Conservation (phyloP, 92 coral and sea anemone genomes). For the Zoanthus sociatus region DNA sequence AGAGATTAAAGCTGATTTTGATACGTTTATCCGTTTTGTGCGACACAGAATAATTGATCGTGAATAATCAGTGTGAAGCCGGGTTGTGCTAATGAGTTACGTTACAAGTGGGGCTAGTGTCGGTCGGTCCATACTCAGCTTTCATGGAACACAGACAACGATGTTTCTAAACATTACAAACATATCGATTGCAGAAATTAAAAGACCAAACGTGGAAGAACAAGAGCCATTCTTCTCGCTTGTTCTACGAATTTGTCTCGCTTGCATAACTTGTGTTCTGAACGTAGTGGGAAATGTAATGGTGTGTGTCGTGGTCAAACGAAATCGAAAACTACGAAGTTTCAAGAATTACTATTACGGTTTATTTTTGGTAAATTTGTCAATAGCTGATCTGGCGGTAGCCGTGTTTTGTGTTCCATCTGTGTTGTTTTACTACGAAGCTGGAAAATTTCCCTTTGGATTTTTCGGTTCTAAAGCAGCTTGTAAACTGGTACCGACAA, state of each 20-base stretch:
- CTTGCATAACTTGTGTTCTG: constrained; percentile 70
- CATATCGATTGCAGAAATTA: constrained; percentile 19
- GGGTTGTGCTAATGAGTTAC: neutral
- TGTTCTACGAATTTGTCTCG: constrained; percentile 67
- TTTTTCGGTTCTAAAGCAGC: constrained; percentile 89
- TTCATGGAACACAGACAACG: neutral
- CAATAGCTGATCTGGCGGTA: constrained; percentile 87
- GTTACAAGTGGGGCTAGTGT: neutral
- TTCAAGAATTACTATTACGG: constrained; percentile 91
- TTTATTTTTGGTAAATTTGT: constrained; percentile 76
- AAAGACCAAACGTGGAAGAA: constrained; percentile 30
- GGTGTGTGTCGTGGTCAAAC: constrained; percentile 81
- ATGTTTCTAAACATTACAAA: constrained; percentile 36
- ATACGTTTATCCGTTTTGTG: neutral
- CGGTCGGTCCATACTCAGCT: neutral
- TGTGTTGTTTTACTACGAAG: constrained; percentile 81
- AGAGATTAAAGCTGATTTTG: constrained; percentile 9
- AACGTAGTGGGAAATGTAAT: constrained; percentile 80
- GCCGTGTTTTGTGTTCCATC: constrained; percentile 82
- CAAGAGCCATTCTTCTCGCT: constrained; percentile 70
- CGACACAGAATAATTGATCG: neutral
- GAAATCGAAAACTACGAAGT: constrained; percentile 82
- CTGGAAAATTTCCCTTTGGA: constrained; percentile 89
- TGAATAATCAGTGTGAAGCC: neutral
- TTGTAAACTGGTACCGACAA: constrained; percentile 83